phyloP scores from a whole-genome alignment of 2,888 invertebrate genomes.

The Lottia scabra region DNA sequence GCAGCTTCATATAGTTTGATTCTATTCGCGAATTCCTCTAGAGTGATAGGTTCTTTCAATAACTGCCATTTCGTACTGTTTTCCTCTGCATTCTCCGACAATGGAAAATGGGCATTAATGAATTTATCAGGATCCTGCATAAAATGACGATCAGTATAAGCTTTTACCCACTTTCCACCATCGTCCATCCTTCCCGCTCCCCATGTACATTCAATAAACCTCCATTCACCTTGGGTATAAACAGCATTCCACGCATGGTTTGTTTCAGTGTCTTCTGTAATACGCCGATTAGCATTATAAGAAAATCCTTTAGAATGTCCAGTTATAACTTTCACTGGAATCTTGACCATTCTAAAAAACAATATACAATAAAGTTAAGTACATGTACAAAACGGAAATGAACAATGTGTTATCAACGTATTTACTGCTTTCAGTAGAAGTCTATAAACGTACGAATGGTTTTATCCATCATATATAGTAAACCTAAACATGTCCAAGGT shows the following conservation, averaged over 20 bases:
- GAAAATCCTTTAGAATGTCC: slow-evolving; percentile 44
- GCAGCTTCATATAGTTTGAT: slow-evolving; percentile 35
- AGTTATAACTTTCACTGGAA: slow-evolving; percentile 37
- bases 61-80: slow-evolving; percentile 40
- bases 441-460: no score
- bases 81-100: slow-evolving; percentile 34
- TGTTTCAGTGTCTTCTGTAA: slow-evolving; percentile 27
- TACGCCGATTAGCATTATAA: slow-evolving; percentile 35
- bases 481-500: no score
- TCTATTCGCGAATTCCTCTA: slow-evolving; percentile 39
- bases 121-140: slow-evolving; percentile 42
- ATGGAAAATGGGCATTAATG: slow-evolving; percentile 41
- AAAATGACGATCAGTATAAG: slow-evolving; percentile 40
- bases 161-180: slow-evolving; percentile 25
- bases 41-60: slow-evolving; percentile 31
- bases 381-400: no score
- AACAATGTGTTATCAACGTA: no score
- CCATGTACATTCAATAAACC: slow-evolving; percentile 47
- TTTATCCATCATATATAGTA: no score
- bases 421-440: no score
- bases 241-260: slow-evolving; percentile 50
- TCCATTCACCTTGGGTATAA: slow-evolving; percentile 37
- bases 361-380: not conserved
- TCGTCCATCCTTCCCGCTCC: slow-evolving; percentile 38
- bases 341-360: slow-evolving; percentile 29